Base-by-base conservation (phyloP, 2,888 invertebrate genomes). In the Molorchus minor region DNA sequence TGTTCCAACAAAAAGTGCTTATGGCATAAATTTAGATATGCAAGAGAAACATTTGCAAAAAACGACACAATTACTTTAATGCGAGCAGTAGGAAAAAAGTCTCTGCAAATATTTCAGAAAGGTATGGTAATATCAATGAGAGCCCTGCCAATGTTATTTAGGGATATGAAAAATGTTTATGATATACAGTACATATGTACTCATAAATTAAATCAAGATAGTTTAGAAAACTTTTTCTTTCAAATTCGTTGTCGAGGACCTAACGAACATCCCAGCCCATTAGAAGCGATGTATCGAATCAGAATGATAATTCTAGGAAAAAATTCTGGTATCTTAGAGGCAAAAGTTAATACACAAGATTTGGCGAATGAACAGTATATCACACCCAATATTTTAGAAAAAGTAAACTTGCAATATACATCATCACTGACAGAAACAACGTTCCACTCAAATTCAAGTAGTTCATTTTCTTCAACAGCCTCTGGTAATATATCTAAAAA, bases 81-180 rank as follows among this genome's bases (percentile, higher is more conserved):
- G 56, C 17, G 16, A 13, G 19, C 29, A 8, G 15, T 38, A 21
- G 44, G 56, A 1, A 57, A 61, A 57, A 21, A 40, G 16, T n/a
- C 51, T n/a, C 12, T 61, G 20, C 47, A 57, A 19, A 35, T 40
- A 19, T 58, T 55, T 58, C 54, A 58, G 20, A 58, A 58, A 21
- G 52, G 41, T 20, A 41, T 52, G 20, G 25, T 38, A 10, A 38
- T 41, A 12, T 47, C 47, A 1, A 20, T 47, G n/a, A 15, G 30
- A 4, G 25, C 45, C 3, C n/a, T 45, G 5, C 2, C 13, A 45
- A 8, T 3, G 2, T 15, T 45, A 16, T 29, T 30, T 30, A 1
- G 1, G 3, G 29, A 45, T 12, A 25, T 45, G 30, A 29, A 45
- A 29, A 4, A 2, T 7, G 7, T 53, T 29, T 2, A 13, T 2